Percentiles rank a stretch among this genome's conserved stretches.
Evolutionary conservation across 2,797 vertebrate species (phyloP).

Genomic region (Periparus ater): DNA sequence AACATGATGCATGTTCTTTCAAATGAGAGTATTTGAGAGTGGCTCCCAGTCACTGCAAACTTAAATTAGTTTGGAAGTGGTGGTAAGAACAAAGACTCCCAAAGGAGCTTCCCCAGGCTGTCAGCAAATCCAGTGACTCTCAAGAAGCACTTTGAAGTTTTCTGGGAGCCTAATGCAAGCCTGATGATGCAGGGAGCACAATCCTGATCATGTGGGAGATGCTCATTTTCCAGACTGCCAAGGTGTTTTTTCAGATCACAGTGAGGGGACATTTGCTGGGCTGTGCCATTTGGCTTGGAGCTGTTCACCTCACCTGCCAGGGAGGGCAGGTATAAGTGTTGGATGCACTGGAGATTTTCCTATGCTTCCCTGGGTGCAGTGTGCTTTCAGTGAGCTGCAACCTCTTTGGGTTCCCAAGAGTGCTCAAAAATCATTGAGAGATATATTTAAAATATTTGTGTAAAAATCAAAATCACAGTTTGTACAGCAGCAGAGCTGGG

Average conservation of each 20-base stretch:
- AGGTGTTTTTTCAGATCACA: slow-evolving; percentile 9
- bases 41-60: slow-evolving; percentile 72
- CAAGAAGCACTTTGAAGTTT: slow-evolving; percentile 76
- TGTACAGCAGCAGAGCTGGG: neutral
- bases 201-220: slow-evolving; percentile 58
- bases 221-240: slow-evolving; percentile 60
- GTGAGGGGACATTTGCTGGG: slow-evolving; percentile 51
- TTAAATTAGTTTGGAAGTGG: slow-evolving; percentile 77
- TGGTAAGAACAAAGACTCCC: slow-evolving; percentile 63
- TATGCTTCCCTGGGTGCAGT: slow-evolving; percentile 8
- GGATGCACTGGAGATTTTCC: slow-evolving; percentile 43
- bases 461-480: neutral
- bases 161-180: neutral
- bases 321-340: slow-evolving; percentile 69
- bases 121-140: slow-evolving; percentile 41
- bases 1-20: slow-evolving; percentile 52
- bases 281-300: neutral
- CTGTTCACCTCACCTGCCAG: neutral
- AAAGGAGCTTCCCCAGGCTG: slow-evolving; percentile 23
- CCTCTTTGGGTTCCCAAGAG: no score
- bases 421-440: neutral
- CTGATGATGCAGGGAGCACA: neutral
- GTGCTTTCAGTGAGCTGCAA: neutral
- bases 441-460: neutral
- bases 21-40: slow-evolving; percentile 73